Percentiles rank a stretch among this genome's conserved stretches.
phyloP scores from a whole-genome alignment of 2,113 vertebrate species.

The Cnemophilus loriae region DNA sequence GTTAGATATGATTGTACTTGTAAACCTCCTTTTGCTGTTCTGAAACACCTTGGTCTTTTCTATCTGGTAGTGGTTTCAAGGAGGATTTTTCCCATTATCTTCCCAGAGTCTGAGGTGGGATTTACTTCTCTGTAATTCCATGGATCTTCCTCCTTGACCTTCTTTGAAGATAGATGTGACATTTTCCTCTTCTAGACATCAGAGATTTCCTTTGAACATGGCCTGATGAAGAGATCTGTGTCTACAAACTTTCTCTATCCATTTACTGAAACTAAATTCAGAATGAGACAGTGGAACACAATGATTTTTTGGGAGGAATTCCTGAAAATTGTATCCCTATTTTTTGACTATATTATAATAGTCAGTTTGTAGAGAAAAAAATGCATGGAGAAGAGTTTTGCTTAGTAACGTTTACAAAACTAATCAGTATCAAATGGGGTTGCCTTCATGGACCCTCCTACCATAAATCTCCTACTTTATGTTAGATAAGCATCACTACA shows the following conservation, averaged over 20 bases:
- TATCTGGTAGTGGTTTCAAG: not conserved
- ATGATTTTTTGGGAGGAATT: not conserved
- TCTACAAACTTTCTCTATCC: not conserved
- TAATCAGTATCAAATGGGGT: not conserved
- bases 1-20: not conserved
- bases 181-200: not conserved
- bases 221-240: not conserved
- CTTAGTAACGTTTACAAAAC: not conserved
- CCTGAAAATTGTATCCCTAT: not conserved
- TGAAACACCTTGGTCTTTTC: not conserved
- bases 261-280: not conserved
- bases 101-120: not conserved
- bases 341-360: not conserved
- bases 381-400: not conserved
- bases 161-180: not conserved
- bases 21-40: not conserved
- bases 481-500: not conserved
- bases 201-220: not conserved
- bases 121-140: not conserved
- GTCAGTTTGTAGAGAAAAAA: not conserved
- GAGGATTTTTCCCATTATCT: not conserved
- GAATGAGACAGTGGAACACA: not conserved
- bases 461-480: not conserved
- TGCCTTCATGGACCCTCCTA: not conserved
- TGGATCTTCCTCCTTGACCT: not conserved